A percentile compares a stretch with the other conserved stretches of the same genome.
Evolutionary conservation across 1,140 invertebrate genomes (phyloP).

Genomic region (Bathynomus jamesi): DNA sequence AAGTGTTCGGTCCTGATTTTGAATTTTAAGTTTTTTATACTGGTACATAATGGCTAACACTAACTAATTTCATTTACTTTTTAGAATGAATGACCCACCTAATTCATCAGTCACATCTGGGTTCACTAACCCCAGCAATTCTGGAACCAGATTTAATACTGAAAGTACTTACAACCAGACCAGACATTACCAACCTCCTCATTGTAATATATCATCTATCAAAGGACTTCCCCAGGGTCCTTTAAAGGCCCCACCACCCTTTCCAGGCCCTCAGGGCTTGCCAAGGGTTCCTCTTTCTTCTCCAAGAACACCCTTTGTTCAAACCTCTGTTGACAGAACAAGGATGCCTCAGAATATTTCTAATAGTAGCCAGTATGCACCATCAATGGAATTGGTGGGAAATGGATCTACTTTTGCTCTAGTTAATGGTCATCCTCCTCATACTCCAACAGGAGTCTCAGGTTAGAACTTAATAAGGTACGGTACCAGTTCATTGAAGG

Average conservation of each 20-base stretch:
- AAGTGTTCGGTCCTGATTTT: no score
- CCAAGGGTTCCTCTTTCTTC: background rate
- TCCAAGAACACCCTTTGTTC: no score
- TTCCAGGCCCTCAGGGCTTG: background rate
- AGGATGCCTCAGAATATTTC: no score
- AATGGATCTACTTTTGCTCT: background rate
- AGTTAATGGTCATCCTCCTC: background rate
- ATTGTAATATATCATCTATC: no score
- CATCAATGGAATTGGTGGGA: no score
- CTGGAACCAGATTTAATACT: background rate
- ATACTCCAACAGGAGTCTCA: background rate
- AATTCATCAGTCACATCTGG: background rate
- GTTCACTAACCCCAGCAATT: background rate
- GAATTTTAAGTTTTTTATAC: no score
- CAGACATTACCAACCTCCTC: background rate
- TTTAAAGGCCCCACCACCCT: background rate
- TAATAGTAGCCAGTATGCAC: no score
- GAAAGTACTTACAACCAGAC: no score
- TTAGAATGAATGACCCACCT: background rate
- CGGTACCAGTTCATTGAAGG: background rate
- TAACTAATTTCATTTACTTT: no score
- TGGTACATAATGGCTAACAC: no score
- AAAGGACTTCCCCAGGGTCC: background rate
- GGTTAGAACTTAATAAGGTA: background rate
- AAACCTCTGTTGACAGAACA: background rate